These are phyloP conservation scores for Bembecia ichneumoniformis DNA, from an alignment of 2,888 invertebrate species.

Conservation along the genomic window DNA sequence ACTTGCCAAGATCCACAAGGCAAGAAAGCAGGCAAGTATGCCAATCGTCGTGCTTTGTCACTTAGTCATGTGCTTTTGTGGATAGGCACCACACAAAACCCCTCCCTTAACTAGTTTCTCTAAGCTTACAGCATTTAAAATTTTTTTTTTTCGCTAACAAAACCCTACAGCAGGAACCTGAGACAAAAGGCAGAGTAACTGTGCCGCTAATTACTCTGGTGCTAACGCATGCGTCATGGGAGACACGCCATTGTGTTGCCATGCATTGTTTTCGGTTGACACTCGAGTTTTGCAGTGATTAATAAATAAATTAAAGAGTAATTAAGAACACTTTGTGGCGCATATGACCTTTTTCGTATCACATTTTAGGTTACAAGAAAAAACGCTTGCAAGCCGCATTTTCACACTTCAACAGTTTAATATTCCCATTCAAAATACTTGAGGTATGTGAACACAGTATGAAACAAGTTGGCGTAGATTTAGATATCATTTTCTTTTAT, in stretches of 20 bases:
- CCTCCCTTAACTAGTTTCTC: too few species aligned
- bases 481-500: conserved; percentile 5
- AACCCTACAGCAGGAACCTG: conserved; percentile 30
- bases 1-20: too few species aligned
- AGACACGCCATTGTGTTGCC: conserved; percentile 14
- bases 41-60: too few species aligned
- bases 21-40: too few species aligned
- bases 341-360: too few species aligned
- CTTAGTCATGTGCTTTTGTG: too few species aligned
- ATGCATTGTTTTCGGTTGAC: neutral
- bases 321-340: neutral
- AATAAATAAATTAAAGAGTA: conserved; percentile 1
- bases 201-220: conserved; percentile 23
- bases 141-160: conserved; percentile 8
- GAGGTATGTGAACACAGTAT: neutral
- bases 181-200: conserved; percentile 39
- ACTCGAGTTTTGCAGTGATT: conserved; percentile 1
- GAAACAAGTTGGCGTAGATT: neutral
- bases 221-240: conserved; percentile 21
- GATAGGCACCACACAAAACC: too few species aligned
- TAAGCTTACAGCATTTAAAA: too few species aligned
- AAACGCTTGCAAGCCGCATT: too few species aligned
- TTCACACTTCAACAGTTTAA: too few species aligned
- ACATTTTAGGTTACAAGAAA: too few species aligned
- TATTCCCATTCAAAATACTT: too few species aligned